Base-by-base conservation (phyloP, 2,797 vertebrate genomes). In the Notolepis coatsorum region DNA sequence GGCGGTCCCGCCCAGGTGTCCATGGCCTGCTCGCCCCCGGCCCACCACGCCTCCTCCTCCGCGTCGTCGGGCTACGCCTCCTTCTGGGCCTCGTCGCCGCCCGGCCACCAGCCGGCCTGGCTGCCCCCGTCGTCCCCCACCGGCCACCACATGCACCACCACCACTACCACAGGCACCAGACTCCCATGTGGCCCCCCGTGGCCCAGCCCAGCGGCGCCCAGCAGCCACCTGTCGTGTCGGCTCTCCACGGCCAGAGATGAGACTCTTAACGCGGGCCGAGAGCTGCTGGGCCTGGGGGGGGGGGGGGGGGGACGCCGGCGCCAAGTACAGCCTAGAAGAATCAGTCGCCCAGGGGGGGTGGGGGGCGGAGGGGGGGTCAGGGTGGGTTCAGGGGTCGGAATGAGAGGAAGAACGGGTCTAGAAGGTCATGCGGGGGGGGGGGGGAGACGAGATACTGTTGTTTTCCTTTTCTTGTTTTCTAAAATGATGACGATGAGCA, bases 11-110 rank as follows among this genome's bases (percentile, higher is more conserved):
- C 91, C 68, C 84, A 84, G 62, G 78, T 81, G 0, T 91, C 95
- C 4, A 91, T 89, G 88, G 93, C 95, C 45, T 95, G 94, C 80
- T 96, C 95, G 1, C 95, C 95, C 0, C 95, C 95, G 0, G 81
- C 91, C 41, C 88, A 93, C 55, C 90, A 94, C 5, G 92, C 93
- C 0, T 90, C 91, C 55, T 89, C 93, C 54, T 91, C 93, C 9
- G 93, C 95, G 0, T 80, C 94, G 0, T 84, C 92, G 1, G 93
- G 89, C 72, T 95, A 94, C 73, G 76, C 92, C 79, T 94, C 94
- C 30, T 96, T 95, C 85, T 97, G 96, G 96, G 95, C 96, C 3
- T 93, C 95, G 1, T 96, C 96, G 0, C 95, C 96, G 0, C 95
- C 95, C 52, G 88, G 84, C 84, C 95, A 95, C 78, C 91, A 91